These are phyloP conservation scores for Amphilophus citrinellus DNA, from an alignment of 2,113 vertebrate genomes.

Conservation along the genomic window DNA sequence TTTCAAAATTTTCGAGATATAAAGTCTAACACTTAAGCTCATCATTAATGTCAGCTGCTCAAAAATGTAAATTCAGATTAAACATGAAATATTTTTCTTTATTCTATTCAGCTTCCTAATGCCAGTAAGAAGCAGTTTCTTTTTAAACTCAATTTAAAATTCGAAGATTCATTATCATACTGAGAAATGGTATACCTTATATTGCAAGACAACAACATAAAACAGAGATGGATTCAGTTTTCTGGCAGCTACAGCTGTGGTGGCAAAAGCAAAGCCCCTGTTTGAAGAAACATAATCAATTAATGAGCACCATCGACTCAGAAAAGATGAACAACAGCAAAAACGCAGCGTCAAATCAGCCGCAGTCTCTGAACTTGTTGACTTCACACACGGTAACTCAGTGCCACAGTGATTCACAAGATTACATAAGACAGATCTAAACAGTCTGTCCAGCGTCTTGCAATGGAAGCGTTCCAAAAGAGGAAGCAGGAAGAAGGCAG, in stretches of 20 bases:
- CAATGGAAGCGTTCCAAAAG: slow-evolving; percentile 46
- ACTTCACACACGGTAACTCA: slow-evolving; percentile 41
- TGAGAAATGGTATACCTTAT: slow-evolving; percentile 15
- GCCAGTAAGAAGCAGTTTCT: rapidly evolving
- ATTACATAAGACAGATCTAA: slow-evolving; percentile 54
- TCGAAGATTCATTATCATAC: neutral
- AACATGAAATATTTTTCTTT: neutral
- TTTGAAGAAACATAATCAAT: slow-evolving; percentile 51
- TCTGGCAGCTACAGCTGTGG: slow-evolving; percentile 42
- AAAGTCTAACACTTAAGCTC: neutral
- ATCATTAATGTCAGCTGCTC: neutral
- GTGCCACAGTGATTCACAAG: slow-evolving; percentile 30
- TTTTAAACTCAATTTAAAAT: slow-evolving; percentile 10
- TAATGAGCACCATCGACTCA: slow-evolving; percentile 55
- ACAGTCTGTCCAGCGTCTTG: slow-evolving; percentile 40
- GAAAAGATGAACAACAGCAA: slow-evolving; percentile 44
- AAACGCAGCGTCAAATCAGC: slow-evolving; percentile 41
- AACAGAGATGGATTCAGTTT: slow-evolving; percentile 31
- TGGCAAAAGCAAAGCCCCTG: slow-evolving; percentile 27
- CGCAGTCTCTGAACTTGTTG: slow-evolving; percentile 56
- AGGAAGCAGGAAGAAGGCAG: slow-evolving; percentile 43
- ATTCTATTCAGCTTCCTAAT: neutral
- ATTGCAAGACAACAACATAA: slow-evolving; percentile 40
- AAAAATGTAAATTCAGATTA: neutral
- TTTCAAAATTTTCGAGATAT: neutral